Conservation (phyloP, 1,140 invertebrate species). For the Aphelenchoides fujianensis region DNA sequence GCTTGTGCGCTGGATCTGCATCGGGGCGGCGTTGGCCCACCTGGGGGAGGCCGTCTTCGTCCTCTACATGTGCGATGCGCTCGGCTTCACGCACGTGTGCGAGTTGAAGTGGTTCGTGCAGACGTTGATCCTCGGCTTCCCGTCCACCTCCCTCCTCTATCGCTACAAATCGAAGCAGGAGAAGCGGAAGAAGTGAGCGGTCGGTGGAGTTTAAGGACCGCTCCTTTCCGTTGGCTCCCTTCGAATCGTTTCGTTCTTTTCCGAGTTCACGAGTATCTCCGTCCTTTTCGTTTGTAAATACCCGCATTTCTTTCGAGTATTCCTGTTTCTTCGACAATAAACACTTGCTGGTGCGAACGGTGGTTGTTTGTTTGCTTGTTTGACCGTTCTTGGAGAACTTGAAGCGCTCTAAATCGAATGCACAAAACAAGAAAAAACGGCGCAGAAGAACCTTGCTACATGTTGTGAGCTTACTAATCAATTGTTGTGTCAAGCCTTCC, state of each 20-base stretch:
- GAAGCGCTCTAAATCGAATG: too few relatives aligned
- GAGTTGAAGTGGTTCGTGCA: constrained; percentile 55
- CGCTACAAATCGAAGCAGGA: not conserved
- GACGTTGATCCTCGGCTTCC: constrained; percentile 53
- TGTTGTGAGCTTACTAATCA: too few relatives aligned
- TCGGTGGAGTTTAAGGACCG: not conserved
- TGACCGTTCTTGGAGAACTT: too few relatives aligned
- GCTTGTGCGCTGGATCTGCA: constrained; percentile 43
- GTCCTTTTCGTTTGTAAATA: too few relatives aligned
- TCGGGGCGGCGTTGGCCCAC: constrained; percentile 48
- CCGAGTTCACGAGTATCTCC: not conserved
- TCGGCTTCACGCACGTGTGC: constrained; percentile 45
- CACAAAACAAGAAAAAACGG: too few relatives aligned
- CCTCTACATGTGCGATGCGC: constrained; percentile 42
- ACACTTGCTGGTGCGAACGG: too few relatives aligned
- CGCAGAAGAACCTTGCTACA: too few relatives aligned
- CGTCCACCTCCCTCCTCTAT: constrained; percentile 25
- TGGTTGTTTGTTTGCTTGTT: too few relatives aligned
- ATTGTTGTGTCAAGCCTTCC: too few relatives aligned
- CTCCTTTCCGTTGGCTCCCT: too few relatives aligned
- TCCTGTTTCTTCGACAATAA: too few relatives aligned
- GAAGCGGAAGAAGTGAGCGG: not conserved
- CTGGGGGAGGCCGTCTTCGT: constrained; percentile 43
- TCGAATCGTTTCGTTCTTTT: not conserved
- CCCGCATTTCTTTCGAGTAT: too few relatives aligned